These are phyloP conservation scores for Fragum whitleyi DNA, from an alignment of 2,888 invertebrate genomes.

Conservation along the genomic window DNA sequence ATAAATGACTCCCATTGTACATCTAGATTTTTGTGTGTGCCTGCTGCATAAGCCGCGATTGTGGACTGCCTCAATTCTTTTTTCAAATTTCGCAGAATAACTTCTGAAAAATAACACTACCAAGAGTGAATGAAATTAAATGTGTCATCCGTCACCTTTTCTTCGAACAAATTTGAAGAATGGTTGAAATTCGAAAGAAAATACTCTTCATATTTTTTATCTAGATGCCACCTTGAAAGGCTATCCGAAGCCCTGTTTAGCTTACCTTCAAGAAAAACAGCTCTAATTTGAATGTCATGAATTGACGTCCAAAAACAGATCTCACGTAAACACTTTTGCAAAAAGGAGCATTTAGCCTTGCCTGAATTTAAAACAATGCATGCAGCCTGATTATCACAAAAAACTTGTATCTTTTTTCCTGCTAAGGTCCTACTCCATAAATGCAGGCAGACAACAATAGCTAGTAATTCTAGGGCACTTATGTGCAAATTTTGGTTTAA, in stretches of 20 bases:
- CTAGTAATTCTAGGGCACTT: not conserved
- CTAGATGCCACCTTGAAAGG: slow-evolving; percentile 7
- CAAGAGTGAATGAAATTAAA: not conserved
- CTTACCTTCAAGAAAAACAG: not conserved
- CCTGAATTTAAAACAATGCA: slow-evolving; percentile 5
- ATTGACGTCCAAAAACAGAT: too few relatives aligned
- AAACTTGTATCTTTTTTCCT: too few relatives aligned
- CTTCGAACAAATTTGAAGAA: not conserved
- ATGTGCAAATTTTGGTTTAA: not conserved
- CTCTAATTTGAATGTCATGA: too few relatives aligned
- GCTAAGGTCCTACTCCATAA: not conserved
- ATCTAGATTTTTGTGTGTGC: not conserved
- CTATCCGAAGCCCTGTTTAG: not conserved
- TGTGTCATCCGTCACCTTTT: not conserved
- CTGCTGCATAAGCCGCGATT: not conserved
- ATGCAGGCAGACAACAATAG: not conserved
- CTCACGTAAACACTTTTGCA: not conserved
- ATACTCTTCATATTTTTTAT: too few relatives aligned
- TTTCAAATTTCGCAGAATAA: not conserved
- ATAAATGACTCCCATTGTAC: not conserved
- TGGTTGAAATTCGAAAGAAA: not conserved
- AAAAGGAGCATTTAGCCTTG: not conserved
- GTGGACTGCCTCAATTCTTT: not conserved
- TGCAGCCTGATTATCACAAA: not conserved
- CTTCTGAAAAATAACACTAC: not conserved